phyloP scores from a whole-genome alignment of 2,113 vertebrate genomes.

The Sminthopsis crassicaudata region DNA sequence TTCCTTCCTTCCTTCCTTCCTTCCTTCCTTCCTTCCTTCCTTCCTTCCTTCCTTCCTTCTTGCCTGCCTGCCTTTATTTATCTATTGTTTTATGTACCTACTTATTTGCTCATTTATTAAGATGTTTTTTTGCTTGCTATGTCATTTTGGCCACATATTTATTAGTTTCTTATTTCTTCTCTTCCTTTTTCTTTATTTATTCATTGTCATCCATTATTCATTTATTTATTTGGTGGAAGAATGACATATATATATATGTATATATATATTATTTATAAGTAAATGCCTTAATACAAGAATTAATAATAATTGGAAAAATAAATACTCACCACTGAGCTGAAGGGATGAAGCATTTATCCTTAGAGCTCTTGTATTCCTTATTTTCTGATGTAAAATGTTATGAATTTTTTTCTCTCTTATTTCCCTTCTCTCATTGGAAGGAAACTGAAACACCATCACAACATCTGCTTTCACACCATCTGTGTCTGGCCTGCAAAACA shows the following conservation, averaged over 20 bases:
- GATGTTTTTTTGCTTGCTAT: not conserved
- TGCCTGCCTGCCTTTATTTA: too few relatives aligned
- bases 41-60: too few relatives aligned
- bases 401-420: conserved; percentile 47
- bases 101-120: not conserved
- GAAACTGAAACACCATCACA: conserved; percentile 57
- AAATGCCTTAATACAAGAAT: not conserved
- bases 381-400: conserved; percentile 56
- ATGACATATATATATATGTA: too few relatives aligned
- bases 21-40: too few relatives aligned
- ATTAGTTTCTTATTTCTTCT: not conserved
- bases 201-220: not conserved
- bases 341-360: conserved; percentile 33
- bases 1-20: too few relatives aligned
- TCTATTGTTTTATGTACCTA: not conserved
- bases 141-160: not conserved
- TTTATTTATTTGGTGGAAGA: conserved; percentile 27
- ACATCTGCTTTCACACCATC: conserved; percentile 49
- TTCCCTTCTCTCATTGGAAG: conserved; percentile 36
- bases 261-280: not conserved
- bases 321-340: conserved; percentile 66
- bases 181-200: not conserved
- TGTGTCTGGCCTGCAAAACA: conserved; percentile 62
- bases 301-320: not conserved
- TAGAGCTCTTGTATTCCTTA: conserved; percentile 60